phyloP scores from a whole-genome alignment of 2,113 vertebrate species.

The Calidris pygmaea region DNA sequence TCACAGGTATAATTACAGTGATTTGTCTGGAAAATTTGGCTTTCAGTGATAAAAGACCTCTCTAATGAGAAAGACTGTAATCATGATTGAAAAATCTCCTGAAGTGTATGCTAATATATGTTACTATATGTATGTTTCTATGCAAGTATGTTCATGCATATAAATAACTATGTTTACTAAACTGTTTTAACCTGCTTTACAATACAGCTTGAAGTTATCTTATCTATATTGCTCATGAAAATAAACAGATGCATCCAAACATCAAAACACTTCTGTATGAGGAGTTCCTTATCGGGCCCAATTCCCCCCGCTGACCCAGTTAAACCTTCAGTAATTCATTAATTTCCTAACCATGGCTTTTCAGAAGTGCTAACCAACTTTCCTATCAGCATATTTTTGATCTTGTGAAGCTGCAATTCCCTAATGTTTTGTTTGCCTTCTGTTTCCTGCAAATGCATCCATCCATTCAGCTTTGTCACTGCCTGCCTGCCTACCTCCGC shows the following conservation, averaged over 20 bases:
- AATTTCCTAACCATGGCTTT: not conserved
- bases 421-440: not conserved
- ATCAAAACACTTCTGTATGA: not conserved
- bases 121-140: not conserved
- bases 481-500: not conserved
- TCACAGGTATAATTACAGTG: constrained; percentile 19
- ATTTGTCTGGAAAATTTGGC: constrained; percentile 11
- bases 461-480: not conserved
- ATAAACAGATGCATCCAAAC: constrained; percentile 41
- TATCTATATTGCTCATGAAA: constrained; percentile 30
- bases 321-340: not conserved
- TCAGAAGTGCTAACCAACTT: not conserved
- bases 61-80: constrained; percentile 11
- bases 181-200: not conserved
- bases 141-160: not conserved
- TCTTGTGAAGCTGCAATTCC: not conserved
- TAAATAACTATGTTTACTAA: constrained; percentile 50
- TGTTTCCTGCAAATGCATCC: not conserved
- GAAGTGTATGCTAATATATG: not conserved
- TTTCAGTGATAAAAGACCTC: constrained; percentile 21
- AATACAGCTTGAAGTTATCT: constrained; percentile 34
- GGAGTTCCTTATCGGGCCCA: constrained; percentile 1
- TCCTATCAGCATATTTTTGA: not conserved
- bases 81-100: not conserved
- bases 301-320: constrained; percentile 9